Evolutionary conservation across 2,113 vertebrate genomes (phyloP), one percentile per base, ranked within the genome.

Genomic region (Elephas maximus): DNA sequence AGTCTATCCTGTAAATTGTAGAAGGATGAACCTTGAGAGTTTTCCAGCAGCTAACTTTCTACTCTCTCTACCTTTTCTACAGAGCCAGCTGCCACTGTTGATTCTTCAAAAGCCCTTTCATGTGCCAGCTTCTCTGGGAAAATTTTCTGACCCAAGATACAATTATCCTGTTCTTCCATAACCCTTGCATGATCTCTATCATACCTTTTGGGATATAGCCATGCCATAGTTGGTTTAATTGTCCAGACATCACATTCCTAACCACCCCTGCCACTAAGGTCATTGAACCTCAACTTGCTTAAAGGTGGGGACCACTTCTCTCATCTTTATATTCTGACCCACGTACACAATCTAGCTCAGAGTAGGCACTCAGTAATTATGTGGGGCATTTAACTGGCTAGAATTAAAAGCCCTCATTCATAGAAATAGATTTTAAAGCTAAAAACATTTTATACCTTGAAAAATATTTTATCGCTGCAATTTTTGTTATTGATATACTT

Each of bases 81-180:
- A 8, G 63, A 92, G 57, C 5, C 26, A 78, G 6, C 23, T 8
- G 4, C 62, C 4, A 91, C 5, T 63, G 1, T 26, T 82, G 45
- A 3, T 51, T 67, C n/a, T 81, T 93, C 48, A 94, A 87, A 87
- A 76, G 3, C 37, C 33, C 60, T 83, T 86, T 57, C 18, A 23
- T 28, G 21, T 24, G 21, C 14, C 23, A 78, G 2, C 60, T 88
- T 89, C 78, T 85, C 8, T 51, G 20, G 14, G 41, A 80, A 82
- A 81, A 67, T 12, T 45, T 67, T 28, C 20, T 84, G 24, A 88
- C 9, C 9, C 33, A 62, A 60, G 71, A 77, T 45, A 51, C 26
- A 45, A 69, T 41, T 80, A 63, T 69, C 57, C 33, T 95, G 14
- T 91, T 92, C 33, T 80, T 65, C 24, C 10, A 63, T 91, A 91